These are phyloP conservation scores for Acrossocheilus fasciatus DNA, from an alignment of 2,797 vertebrate genomes.

Conservation along the genomic window DNA sequence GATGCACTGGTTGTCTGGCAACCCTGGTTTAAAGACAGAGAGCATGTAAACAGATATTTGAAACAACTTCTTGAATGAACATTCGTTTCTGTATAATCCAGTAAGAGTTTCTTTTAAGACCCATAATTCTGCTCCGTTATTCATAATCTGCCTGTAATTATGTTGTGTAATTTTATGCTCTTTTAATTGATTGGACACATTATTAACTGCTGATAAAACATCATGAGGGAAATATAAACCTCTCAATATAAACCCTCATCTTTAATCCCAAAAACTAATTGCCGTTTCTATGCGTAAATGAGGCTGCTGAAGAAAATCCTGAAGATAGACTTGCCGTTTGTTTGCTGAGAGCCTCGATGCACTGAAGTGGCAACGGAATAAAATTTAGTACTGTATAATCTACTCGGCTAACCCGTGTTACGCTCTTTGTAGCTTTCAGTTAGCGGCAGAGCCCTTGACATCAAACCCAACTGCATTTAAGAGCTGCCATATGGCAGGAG, in stretches of 20 bases:
- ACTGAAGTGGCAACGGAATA: slow-evolving; percentile 10
- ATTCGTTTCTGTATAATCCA: not conserved
- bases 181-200: slow-evolving; percentile 34
- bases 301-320: not conserved
- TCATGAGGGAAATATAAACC: slow-evolving; percentile 35
- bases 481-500: slow-evolving; percentile 48
- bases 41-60: not conserved
- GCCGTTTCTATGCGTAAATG: slow-evolving; percentile 5
- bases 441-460: slow-evolving; percentile 19
- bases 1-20: slow-evolving; percentile 73
- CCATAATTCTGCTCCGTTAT: not conserved
- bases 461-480: slow-evolving; percentile 33
- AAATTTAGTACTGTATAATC: slow-evolving; percentile 14
- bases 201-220: slow-evolving; percentile 34
- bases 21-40: slow-evolving; percentile 56
- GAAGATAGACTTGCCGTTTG: slow-evolving; percentile 2
- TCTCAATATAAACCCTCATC: slow-evolving; percentile 13
- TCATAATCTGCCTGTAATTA: slow-evolving; percentile 33
- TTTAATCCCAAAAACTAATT: slow-evolving; percentile 32
- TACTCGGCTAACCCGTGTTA: slow-evolving; percentile 2
- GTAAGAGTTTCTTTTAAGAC: not conserved
- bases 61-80: not conserved
- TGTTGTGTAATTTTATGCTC: slow-evolving; percentile 33
- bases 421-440: slow-evolving; percentile 25
- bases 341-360: slow-evolving; percentile 2